These are phyloP conservation scores for Hylomyscus alleni DNA, from an alignment of 2,797 vertebrate species.

Conservation along the genomic window DNA sequence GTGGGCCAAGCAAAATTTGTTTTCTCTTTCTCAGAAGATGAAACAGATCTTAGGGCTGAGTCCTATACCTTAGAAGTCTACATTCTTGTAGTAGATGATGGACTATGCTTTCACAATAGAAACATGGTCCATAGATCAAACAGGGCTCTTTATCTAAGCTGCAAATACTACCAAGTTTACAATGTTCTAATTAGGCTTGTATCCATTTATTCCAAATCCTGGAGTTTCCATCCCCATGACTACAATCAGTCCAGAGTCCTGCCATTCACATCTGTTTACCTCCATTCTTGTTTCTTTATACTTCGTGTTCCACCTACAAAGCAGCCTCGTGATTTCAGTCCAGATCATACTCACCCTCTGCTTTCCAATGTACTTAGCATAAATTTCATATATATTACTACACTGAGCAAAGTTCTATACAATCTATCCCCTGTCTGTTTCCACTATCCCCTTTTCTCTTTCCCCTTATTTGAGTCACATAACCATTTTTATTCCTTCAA, in stretches of 20 bases:
- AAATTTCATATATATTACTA: not conserved
- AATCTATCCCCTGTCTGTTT: not conserved
- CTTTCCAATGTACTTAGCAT: not conserved
- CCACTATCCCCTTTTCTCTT: not conserved
- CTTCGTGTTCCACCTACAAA: not conserved
- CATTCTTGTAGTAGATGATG: not conserved
- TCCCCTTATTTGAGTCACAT: not conserved
- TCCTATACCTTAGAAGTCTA: not conserved
- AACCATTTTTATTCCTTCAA: not conserved
- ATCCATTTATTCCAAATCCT: not conserved
- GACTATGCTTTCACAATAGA: not conserved
- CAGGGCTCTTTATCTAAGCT: not conserved
- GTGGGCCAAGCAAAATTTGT: not conserved
- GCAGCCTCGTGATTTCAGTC: not conserved
- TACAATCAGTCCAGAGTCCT: not conserved
- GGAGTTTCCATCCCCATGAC: not conserved
- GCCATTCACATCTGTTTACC: not conserved
- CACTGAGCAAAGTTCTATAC: not conserved
- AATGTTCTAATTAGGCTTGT: not conserved
- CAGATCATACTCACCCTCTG: not conserved
- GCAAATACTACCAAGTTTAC: not conserved
- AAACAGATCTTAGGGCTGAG: not conserved
- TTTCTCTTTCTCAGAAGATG: not conserved
- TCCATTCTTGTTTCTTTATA: not conserved
- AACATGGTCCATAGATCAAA: not conserved